Base-by-base conservation (phyloP, 2,113 vertebrate genomes). In the Nettapus auritus region DNA sequence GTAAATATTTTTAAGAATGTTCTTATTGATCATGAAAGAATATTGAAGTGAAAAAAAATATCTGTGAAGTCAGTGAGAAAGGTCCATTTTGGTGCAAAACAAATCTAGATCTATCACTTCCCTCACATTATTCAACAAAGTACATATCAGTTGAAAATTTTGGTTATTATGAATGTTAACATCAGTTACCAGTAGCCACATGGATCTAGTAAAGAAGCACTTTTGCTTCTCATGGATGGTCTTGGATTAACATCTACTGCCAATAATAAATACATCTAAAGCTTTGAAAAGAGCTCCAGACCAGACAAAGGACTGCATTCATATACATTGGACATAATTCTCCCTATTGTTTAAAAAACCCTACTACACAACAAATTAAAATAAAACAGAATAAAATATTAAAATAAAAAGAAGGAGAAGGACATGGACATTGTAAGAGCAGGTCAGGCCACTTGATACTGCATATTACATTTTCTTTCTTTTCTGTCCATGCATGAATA, bases 1-100 rank as follows among this genome's bases (percentile, higher is more conserved):
- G 38, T 90, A 92, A 53, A 63, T 29, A 20, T 71, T 93, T 78
- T 44, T 93, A 31, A 62, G 95, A 96, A 96, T 84, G 64, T 56
- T 85, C 52, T 94, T 69, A 53, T 46, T 53, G 77, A 91, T 57
- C 76, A 62, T 46, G 62, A 94, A 92, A 96, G 70, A 34, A 86
- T 86, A 86, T 2, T 36, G 57, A 44, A 4, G 23, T 77, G 67
- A 87, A 93, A 80, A 71, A 87, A 56, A 67, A 28, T 22, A 33
- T 64, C 80, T 86, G 70, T 73, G 15, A 55, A 69, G n/a, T 76
- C 52, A 69, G 70, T 52, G 44, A 29, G 28, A 83, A 4, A 91
- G 31, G 12, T 20, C 81, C 15, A 64, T 67, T 48, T 55, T 46
- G 26, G 26, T 86, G 26, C 82, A 96, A 88, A 94, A 82, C 63